phyloP scores from a whole-genome alignment of 1,140 invertebrate species.

The Cydia amplana region DNA sequence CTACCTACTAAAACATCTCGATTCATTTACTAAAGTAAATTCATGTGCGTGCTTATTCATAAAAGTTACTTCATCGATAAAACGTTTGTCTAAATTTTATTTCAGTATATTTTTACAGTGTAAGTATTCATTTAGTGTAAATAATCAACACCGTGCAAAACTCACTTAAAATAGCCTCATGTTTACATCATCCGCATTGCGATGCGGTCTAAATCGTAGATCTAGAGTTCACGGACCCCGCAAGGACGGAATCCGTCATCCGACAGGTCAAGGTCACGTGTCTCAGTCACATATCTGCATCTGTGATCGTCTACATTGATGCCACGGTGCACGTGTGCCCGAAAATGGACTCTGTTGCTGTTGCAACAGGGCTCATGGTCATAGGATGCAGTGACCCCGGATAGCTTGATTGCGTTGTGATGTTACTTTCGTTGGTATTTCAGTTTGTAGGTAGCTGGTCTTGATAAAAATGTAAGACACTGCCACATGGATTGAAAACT shows the following conservation, averaged over 20 bases:
- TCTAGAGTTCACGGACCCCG: slow-evolving; percentile 61
- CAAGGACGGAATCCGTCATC: slow-evolving; percentile 76
- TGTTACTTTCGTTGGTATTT: slow-evolving; percentile 65
- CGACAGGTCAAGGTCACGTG: slow-evolving; percentile 66
- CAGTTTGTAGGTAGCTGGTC: slow-evolving; percentile 42
- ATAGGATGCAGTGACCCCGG: slow-evolving; percentile 66
- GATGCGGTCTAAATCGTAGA: slow-evolving; percentile 42
- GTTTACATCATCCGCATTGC: not conserved
- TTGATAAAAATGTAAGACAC: slow-evolving; percentile 7
- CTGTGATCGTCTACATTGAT: slow-evolving; percentile 74
- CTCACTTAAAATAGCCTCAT: slow-evolving; percentile 1
- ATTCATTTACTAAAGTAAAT: too few species aligned
- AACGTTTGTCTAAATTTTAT: too few species aligned
- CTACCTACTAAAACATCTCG: too few species aligned
- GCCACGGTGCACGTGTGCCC: slow-evolving; percentile 47
- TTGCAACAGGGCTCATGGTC: slow-evolving; percentile 52
- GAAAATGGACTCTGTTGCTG: slow-evolving; percentile 54
- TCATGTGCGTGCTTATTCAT: too few species aligned
- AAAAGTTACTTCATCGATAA: too few species aligned
- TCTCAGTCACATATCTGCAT: slow-evolving; percentile 62
- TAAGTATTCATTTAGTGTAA: too few species aligned
- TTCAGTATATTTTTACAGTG: too few species aligned
- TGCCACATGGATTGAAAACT: not conserved
- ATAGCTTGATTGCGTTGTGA: slow-evolving; percentile 49
- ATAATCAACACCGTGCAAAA: not conserved